Evolutionary conservation across 2,888 invertebrate genomes (phyloP), one percentile per base, ranked within the genome.

Genomic region (Herminia tarsipennalis): DNA sequence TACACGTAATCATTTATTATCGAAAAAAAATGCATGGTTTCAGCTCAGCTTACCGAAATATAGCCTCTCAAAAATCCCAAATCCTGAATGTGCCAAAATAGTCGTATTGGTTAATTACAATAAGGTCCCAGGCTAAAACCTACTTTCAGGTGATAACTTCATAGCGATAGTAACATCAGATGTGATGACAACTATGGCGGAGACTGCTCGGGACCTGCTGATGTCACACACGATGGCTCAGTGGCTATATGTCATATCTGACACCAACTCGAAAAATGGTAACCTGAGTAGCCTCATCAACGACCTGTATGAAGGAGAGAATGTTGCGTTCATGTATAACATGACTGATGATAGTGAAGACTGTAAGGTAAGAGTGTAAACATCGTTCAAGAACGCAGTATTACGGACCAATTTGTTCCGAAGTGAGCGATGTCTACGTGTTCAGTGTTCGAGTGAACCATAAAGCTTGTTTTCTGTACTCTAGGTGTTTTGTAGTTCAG

Each of bases 231-330:
- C 95, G 0, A 92, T 88, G 62, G 95, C 94, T 53, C 96, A 97
- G 73, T 97, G 97, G 97, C 77, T 97, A n/a, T 97, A 95, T 73
- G 89, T 96, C 22, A 88, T 96, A 36, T 92, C 95, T 0, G 94
- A 95, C 44, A 93, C 93, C 0, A 82, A 92, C 42, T 71, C 66
- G 0, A 80, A 80, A 2, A 81, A 85, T 2, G 86, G 88, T 0
- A 93, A 94, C 66, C 73, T 94, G 3, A 81, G 92, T 0, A 84
- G 85, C 10, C 89, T 95, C 14, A 86, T 93, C 27, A 92, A 92
- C 54, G 81, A 94, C 0, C 80, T 96, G 16, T 90, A 88, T 8
- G 97, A 97, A 75, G 97, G 97, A 0, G 96, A 96, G 66, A 96
- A 97, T 76, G 85, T 97, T 5, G 96, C 96, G 0, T 96, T 96